Conservation (phyloP, 2,113 vertebrate species). For the Ceyx margarethae region DNA sequence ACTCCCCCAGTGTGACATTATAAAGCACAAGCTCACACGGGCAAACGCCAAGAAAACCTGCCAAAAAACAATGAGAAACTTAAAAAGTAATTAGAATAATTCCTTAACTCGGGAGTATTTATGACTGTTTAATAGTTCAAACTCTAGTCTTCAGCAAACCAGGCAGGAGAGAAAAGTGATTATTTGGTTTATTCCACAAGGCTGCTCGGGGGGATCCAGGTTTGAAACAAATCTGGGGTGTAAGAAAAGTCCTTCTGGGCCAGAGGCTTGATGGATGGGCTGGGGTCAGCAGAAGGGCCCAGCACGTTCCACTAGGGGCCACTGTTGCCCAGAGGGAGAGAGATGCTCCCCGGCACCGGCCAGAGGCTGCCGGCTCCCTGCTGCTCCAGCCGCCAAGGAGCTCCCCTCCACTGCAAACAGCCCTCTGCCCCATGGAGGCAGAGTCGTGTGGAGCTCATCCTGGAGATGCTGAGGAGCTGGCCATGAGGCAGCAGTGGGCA, state of each 20-base stretch:
- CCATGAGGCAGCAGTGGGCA: too few relatives aligned
- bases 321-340: neutral
- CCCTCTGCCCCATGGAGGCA: accelerated
- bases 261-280: neutral
- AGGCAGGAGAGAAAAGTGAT: neutral
- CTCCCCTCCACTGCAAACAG: accelerated
- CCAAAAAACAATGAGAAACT: neutral
- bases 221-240: neutral
- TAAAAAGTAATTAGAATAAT: neutral
- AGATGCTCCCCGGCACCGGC: neutral
- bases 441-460: neutral
- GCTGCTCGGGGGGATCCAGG: neutral
- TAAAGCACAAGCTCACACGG: neutral
- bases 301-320: neutral
- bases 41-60: neutral
- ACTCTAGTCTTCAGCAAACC: neutral
- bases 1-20: neutral
- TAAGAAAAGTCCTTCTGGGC: neutral
- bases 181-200: accelerated
- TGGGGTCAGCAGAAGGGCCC: accelerated
- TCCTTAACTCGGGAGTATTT: neutral
- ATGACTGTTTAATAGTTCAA: neutral
- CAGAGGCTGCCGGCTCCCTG: neutral
- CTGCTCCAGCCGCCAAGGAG: too few relatives aligned
- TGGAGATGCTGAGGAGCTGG: neutral